Evolutionary conservation across 2,888 invertebrate genomes (phyloP).

Genomic region (Torymus auratus): DNA sequence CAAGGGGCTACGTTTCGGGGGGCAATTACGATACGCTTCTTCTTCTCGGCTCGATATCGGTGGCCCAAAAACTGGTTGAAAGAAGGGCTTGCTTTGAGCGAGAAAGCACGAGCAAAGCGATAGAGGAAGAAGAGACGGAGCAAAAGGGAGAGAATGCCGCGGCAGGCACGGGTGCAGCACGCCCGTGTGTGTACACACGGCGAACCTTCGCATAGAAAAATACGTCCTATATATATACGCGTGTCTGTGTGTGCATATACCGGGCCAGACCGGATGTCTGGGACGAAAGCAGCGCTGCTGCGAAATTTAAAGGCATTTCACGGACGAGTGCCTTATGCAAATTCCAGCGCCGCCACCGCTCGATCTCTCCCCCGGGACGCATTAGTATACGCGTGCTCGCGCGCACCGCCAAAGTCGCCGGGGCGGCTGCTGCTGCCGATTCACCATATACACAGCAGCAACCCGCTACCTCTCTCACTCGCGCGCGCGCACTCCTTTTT

Average conservation of each 20-base stretch:
- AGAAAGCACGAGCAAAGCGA: not conserved
- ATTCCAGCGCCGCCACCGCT: not conserved
- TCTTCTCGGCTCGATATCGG: not conserved
- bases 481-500: no score
- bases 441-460: not conserved
- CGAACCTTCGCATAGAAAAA: slow-evolving; percentile 10
- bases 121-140: not conserved
- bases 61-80: slow-evolving; percentile 41
- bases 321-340: slow-evolving; percentile 39
- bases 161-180: no score
- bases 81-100: not conserved
- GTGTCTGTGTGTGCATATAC: not conserved
- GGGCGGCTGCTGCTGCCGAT: slow-evolving; percentile 8
- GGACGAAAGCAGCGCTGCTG: not conserved
- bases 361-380: slow-evolving; percentile 2
- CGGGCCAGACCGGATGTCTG: slow-evolving; percentile 18
- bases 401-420: not conserved
- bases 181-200: no score
- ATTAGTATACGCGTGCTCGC: slow-evolving; percentile 2
- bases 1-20: slow-evolving; percentile 22
- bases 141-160: not conserved
- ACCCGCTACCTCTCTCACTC: no score
- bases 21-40: slow-evolving; percentile 31
- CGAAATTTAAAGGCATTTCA: slow-evolving; percentile 36
- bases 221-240: not conserved